phyloP scores from a whole-genome alignment of 2,113 vertebrate genomes.

The Gymnorhina tibicen region DNA sequence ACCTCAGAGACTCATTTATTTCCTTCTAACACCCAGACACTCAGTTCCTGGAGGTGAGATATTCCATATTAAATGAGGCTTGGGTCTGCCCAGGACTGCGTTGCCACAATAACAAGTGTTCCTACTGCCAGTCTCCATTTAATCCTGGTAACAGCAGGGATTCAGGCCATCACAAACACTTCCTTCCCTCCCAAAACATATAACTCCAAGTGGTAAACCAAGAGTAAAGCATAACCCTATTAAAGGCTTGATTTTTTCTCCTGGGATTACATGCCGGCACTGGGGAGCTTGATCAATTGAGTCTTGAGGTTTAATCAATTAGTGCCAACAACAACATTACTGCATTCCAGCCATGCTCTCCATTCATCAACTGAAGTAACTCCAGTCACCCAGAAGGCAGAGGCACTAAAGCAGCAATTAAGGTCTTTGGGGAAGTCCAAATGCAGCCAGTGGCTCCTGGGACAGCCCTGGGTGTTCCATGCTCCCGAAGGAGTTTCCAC shows the following conservation, averaged over 20 bases:
- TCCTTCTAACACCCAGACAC: not conserved
- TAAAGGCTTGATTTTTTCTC: conserved; percentile 11
- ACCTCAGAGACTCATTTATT: not conserved
- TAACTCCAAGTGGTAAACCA: not conserved
- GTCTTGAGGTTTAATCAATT: conserved; percentile 38
- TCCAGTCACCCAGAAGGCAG: not conserved
- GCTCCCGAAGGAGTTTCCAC: not conserved
- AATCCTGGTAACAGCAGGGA: not conserved
- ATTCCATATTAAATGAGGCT: not conserved
- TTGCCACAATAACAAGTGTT: not conserved
- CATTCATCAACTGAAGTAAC: conserved; percentile 26
- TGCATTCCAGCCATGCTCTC: not conserved
- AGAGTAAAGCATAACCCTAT: not conserved
- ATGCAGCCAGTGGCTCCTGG: fast-evolving
- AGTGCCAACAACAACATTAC: not conserved
- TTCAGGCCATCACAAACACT: not conserved
- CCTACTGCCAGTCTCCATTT: not conserved
- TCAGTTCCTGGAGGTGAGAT: not conserved
- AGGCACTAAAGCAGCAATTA: conserved; percentile 2
- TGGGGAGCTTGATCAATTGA: conserved; percentile 35
- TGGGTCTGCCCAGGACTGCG: not conserved
- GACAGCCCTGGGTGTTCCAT: not conserved
- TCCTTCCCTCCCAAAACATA: not conserved
- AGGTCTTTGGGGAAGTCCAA: not conserved
- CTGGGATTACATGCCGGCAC: not conserved